A percentile compares a stretch with the other conserved stretches of the same genome.
phyloP scores from a whole-genome alignment of 2,113 vertebrate genomes.

The Rhea pennata region DNA sequence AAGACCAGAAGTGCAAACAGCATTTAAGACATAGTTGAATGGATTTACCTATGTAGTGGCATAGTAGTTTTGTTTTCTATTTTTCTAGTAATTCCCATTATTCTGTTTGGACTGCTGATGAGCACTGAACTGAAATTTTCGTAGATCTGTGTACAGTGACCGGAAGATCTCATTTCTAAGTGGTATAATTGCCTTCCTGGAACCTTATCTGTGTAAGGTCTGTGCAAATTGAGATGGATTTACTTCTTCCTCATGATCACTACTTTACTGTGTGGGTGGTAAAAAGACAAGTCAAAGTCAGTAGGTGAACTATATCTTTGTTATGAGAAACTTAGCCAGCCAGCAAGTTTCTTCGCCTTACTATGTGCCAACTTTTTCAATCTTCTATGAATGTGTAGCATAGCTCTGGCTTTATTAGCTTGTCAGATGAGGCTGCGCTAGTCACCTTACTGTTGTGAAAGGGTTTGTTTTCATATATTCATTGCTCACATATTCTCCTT shows the following conservation, averaged over 20 bases:
- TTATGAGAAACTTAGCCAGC: not conserved
- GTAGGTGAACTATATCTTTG: not conserved
- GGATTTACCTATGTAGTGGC: not conserved
- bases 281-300: not conserved
- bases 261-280: not conserved
- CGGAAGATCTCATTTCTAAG: not conserved
- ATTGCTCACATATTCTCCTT: not conserved
- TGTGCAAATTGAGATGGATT: not conserved
- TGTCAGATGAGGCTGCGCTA: not conserved
- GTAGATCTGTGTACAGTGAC: not conserved
- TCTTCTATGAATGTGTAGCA: fast-evolving
- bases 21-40: not conserved
- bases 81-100: not conserved
- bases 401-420: not conserved
- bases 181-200: not conserved
- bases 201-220: not conserved
- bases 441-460: not conserved
- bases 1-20: not conserved
- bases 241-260: not conserved
- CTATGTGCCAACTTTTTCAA: not conserved
- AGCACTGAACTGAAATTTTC: not conserved
- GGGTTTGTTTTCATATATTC: not conserved
- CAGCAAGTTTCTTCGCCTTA: not conserved
- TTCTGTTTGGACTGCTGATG: not conserved
- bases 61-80: not conserved